phyloP scores from a whole-genome alignment of 2,113 vertebrate genomes.

The Hystrix brachyura region DNA sequence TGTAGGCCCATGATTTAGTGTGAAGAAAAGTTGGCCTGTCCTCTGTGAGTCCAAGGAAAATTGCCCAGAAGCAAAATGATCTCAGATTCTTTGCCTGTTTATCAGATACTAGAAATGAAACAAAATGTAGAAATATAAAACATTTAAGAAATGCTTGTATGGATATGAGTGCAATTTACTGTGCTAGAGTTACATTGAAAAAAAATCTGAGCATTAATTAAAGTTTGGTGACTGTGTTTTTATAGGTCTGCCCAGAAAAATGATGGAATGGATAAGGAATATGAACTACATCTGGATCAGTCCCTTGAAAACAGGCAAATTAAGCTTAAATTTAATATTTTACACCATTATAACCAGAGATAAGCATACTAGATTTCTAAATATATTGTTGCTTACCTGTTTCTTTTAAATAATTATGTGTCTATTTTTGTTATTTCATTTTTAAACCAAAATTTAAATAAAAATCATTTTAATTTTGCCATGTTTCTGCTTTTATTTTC shows the following conservation, averaged over 20 bases:
- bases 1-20: not conserved
- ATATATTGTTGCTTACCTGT: not conserved
- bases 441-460: conserved; percentile 12
- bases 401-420: conserved; percentile 32
- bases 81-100: not conserved
- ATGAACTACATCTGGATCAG: conserved; percentile 80
- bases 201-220: not conserved
- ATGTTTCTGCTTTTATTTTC: conserved; percentile 30
- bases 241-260: conserved; percentile 87
- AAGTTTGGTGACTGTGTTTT: conserved; percentile 48
- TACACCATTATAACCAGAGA: not conserved
- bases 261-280: conserved; percentile 86
- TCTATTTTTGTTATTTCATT: not conserved
- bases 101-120: conserved; percentile 43
- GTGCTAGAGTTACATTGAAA: not conserved
- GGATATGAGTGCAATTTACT: not conserved
- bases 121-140: not conserved
- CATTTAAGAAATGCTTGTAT: not conserved
- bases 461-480: conserved; percentile 31
- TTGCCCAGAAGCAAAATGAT: not conserved
- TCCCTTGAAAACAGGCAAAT: conserved; percentile 91
- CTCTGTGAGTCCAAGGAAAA: not conserved
- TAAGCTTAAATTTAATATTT: conserved; percentile 41
- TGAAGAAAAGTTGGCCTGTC: not conserved
- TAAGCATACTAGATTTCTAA: not conserved